Conservation (phyloP, 2,113 vertebrate genomes). For the Symphodus melops region DNA sequence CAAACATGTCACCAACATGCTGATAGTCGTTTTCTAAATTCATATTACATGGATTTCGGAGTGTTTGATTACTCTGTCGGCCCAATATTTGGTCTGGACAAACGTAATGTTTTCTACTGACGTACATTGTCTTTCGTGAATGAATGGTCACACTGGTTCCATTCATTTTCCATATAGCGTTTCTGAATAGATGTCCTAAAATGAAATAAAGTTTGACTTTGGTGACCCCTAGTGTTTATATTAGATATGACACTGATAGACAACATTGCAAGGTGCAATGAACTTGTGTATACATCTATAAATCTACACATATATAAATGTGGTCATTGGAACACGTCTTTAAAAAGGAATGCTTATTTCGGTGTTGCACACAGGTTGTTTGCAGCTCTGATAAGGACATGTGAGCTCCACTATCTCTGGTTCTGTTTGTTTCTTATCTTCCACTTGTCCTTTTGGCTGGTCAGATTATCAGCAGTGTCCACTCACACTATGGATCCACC, state of each 20-base stretch:
- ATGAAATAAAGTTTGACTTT: not conserved
- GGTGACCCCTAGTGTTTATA: not conserved
- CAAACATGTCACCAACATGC: no score
- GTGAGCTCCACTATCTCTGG: not conserved
- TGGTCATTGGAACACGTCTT: not conserved
- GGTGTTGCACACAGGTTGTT: not conserved
- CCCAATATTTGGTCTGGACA: not conserved
- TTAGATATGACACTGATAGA: not conserved
- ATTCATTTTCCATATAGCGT: not conserved
- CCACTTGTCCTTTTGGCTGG: not conserved
- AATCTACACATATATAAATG: not conserved
- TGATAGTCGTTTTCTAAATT: not conserved
- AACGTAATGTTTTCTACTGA: not conserved
- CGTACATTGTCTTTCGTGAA: not conserved
- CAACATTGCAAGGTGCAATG: not conserved
- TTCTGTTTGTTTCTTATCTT: not conserved
- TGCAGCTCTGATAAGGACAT: not conserved
- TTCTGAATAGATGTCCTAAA: not conserved
- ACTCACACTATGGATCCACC: not conserved
- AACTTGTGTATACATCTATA: not conserved
- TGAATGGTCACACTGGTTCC: not conserved
- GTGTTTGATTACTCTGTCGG: not conserved
- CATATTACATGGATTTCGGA: not conserved
- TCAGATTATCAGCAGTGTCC: not conserved
- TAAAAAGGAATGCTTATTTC: not conserved